Conservation (phyloP, 2,113 vertebrate genomes). For the Trichechus manatus region DNA sequence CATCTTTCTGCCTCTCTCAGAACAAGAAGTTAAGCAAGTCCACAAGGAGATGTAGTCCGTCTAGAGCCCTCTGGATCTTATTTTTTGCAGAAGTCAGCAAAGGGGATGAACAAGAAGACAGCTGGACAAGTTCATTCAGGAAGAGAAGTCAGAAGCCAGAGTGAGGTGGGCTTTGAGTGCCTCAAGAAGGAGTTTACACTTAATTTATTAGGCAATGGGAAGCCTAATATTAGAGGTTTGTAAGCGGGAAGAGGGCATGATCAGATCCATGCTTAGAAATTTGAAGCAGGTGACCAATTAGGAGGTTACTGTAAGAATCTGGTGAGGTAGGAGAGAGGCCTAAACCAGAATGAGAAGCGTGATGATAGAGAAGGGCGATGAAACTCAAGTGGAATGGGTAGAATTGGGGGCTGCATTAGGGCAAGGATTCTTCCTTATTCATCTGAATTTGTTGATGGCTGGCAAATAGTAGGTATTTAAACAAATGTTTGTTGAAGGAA, state of each 20-base stretch:
- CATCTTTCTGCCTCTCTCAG: not conserved
- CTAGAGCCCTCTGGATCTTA: not conserved
- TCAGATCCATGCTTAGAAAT: not conserved
- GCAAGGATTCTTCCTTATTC: too few relatives aligned
- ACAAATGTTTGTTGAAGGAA: not conserved
- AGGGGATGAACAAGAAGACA: not conserved
- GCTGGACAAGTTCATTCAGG: not conserved
- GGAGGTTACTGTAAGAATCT: not conserved
- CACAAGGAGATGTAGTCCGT: not conserved
- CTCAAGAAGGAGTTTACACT: not conserved
- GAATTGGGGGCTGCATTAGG: not conserved
- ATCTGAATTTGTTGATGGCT: not conserved
- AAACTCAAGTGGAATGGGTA: not conserved
- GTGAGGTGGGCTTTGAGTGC: not conserved
- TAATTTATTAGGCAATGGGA: not conserved
- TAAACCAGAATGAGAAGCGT: not conserved
- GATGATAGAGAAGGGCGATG: not conserved
- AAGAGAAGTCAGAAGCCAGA: not conserved
- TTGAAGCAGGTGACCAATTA: not conserved
- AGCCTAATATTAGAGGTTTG: not conserved
- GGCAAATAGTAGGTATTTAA: not conserved
- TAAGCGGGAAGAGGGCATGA: not conserved
- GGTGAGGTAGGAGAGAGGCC: not conserved
- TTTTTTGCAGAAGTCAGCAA: not conserved
- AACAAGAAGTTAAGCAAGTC: not conserved